These are phyloP conservation scores for Mythimna ferrago DNA, from an alignment of 2,888 invertebrate species.

Conservation along the genomic window DNA sequence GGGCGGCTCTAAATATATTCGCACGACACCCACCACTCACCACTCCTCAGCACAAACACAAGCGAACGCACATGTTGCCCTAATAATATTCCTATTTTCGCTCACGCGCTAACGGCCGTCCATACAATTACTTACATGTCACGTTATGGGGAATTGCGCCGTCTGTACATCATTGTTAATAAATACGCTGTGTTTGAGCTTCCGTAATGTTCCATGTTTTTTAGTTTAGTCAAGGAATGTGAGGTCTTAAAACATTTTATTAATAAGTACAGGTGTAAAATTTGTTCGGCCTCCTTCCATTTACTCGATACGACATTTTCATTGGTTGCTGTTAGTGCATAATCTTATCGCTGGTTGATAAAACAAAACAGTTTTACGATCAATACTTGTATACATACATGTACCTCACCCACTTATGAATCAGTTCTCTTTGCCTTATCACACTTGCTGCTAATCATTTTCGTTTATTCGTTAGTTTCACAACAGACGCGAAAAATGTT, in stretches of 20 bases:
- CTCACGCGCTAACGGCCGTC: constrained; percentile 52
- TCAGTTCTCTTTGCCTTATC: constrained; percentile 58
- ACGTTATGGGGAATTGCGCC: constrained; percentile 42
- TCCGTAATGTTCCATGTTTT: constrained; percentile 2
- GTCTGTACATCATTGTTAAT: constrained; percentile 21
- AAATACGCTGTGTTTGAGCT: not conserved
- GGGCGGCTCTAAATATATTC: constrained; percentile 80
- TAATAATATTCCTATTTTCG: constrained; percentile 66
- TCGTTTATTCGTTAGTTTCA: constrained; percentile 38
- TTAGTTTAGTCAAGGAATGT: not conserved
- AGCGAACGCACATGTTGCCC: constrained; percentile 75
- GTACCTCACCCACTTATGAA: constrained; percentile 65
- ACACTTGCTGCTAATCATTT: constrained; percentile 38
- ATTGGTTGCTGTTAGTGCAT: constrained; percentile 76
- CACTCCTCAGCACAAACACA: constrained; percentile 74
- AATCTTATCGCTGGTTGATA: constrained; percentile 87
- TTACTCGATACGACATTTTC: constrained; percentile 70
- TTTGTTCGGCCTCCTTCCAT: constrained; percentile 69
- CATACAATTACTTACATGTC: constrained; percentile 51
- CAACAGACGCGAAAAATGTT: constrained; percentile 25
- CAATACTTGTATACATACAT: constrained; percentile 73
- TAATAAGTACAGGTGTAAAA: constrained; percentile 31
- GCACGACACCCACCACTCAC: constrained; percentile 80
- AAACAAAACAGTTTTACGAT: constrained; percentile 80
- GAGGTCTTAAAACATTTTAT: constrained; percentile 27